A percentile compares a stretch with the other conserved stretches of the same genome.
Evolutionary conservation across 2,113 vertebrate genomes (phyloP).

Genomic region (Arvicanthis niloticus): DNA sequence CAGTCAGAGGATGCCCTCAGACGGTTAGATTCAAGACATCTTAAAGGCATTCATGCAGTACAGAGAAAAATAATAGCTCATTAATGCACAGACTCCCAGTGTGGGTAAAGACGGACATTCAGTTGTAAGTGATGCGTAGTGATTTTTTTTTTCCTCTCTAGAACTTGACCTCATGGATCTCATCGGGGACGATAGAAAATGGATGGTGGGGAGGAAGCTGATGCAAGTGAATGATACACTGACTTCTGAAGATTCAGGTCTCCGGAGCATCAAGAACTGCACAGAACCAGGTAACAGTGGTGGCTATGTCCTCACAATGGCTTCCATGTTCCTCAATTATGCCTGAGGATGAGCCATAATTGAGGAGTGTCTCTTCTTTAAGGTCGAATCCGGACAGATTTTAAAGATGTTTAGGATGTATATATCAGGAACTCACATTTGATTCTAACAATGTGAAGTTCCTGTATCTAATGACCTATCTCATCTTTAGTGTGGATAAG

Average conservation of each 20-base stretch:
- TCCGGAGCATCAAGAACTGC: slow-evolving; percentile 91
- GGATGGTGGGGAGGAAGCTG: slow-evolving; percentile 91
- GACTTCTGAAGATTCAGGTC: slow-evolving; percentile 76
- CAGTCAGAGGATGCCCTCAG: background rate
- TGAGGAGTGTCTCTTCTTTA: background rate
- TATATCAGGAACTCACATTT: background rate
- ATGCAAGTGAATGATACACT: slow-evolving; percentile 88
- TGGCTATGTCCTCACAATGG: background rate
- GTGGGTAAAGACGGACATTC: background rate
- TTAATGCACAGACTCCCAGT: background rate
- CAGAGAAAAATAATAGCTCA: background rate
- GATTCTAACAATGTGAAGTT: no score
- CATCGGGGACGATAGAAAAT: slow-evolving; percentile 81
- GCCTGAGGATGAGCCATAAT: background rate
- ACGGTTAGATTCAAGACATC: background rate
- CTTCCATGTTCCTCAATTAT: background rate
- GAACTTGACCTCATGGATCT: slow-evolving; percentile 88
- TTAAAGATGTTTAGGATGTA: background rate
- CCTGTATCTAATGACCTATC: background rate
- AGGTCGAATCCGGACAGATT: background rate
- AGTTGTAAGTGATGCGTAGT: background rate
- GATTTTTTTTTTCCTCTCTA: slow-evolving; percentile 56
- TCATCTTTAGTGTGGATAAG: background rate
- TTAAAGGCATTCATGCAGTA: background rate
- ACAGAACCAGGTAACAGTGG: slow-evolving; percentile 94